Percentiles rank a stretch among this genome's conserved stretches.
Conservation (phyloP, 2,113 vertebrate genomes). For the Cheirogaleus medius region DNA sequence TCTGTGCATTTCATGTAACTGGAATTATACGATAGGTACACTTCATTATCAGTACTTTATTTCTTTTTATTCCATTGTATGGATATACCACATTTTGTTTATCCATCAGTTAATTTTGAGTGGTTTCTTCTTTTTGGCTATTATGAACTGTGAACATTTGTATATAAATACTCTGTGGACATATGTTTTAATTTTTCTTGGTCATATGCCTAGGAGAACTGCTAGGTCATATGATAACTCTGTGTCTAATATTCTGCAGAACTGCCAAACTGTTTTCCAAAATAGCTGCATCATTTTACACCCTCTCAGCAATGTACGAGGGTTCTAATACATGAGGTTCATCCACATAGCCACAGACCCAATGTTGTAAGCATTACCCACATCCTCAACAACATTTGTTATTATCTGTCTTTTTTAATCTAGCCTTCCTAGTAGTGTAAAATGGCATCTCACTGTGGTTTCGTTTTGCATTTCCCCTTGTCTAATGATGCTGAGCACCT, state of each 20-base stretch:
- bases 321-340: neutral
- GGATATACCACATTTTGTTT: neutral
- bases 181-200: neutral
- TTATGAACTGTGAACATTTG: neutral
- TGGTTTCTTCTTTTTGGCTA: neutral
- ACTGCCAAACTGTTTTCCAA: neutral
- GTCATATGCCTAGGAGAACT: neutral
- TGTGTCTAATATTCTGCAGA: neutral
- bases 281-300: neutral
- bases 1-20: neutral
- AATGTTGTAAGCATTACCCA: neutral
- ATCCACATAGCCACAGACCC: neutral
- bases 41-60: neutral
- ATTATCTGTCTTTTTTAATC: neutral
- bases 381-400: neutral
- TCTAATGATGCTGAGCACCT: neutral
- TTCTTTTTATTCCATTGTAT: neutral
- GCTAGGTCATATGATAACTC: neutral
- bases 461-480: neutral
- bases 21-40: neutral
- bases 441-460: neutral
- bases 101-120: rapidly evolving
- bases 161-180: neutral
- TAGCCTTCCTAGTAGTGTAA: neutral
- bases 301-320: neutral